Evolutionary conservation across 2,113 vertebrate genomes (phyloP), one percentile per base, ranked within the genome.

Genomic region (Phylloscopus whistleri): DNA sequence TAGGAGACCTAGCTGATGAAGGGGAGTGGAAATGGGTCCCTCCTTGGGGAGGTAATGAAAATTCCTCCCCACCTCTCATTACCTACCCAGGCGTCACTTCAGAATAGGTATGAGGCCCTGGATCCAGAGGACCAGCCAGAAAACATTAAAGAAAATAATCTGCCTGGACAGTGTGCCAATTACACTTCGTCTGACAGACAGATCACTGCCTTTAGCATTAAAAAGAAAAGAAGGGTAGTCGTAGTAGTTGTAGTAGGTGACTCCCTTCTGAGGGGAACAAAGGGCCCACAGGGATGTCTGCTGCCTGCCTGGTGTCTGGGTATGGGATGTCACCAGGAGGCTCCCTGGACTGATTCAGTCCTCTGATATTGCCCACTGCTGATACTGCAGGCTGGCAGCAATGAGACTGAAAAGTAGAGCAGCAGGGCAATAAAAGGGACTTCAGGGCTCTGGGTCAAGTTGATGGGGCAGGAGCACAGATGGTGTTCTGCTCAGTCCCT

Each of bases 161-260:
- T 55, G 33, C 26, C 41, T 28, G 4, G 6, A 44, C 12, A 78
- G 7, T 8, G 1, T 44, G 26, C 33, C 33, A 75, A 30, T 4
- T 35, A 35, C 26, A 13, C 5, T 59, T 46, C 3, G 5, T 75
- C 43, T 46, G 14, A 35, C 33, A 75, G 33, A 74, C 3, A 3
- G 13, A 46, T 28, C 31, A 21, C 18, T 17, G 26, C 11, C 24
- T 28, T 53, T 13, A 75, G 15, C 31, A 46, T 13, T 58, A 46
- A 22, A 28, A n/a, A 41, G 26, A 52, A 49, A 52, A n/a, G 18
- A 22, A 58, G 14, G 14, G 4, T 22, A 58, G 31, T 35, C 1
- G 0, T 17, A 15, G 4, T 22, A 56, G 31, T 35, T 1, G 0
- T 17, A 15, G 24, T 7, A 16, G 18, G 14, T 35, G 33, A 19